Evolutionary conservation across 2,113 vertebrate species (phyloP), one percentile per base, ranked within the genome.

Genomic region (Dicaeum eximium): DNA sequence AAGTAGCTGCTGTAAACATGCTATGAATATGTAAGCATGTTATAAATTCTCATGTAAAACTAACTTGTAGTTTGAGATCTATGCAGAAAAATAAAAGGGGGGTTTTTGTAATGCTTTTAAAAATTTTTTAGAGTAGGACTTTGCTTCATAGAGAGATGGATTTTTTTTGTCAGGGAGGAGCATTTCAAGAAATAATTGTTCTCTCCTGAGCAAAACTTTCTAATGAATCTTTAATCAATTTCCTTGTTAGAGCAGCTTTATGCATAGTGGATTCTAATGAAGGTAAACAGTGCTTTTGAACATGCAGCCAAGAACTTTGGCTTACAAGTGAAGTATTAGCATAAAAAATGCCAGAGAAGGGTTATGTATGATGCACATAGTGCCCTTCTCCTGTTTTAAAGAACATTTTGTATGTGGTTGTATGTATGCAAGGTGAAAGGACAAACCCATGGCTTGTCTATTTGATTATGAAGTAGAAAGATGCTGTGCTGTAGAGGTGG

Each of bases 141-240:
- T 77, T 23, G 7, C 31, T 92, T 89, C 42, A 11, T 42, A 42
- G 38, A 66, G n/a, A n/a, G 42, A 50, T 11, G 20, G 11, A 30
- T 67, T 90, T 75, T 88, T 80, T 88, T 74, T 94, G 47, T 62
- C 45, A 35, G 44, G n/a, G 60, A 83, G 31, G 56, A 93, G 69
- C 20, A 42, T n/a, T 86, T 86, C n/a, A 91, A 73, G 47, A 58
- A 65, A 35, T 66, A 65, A 56, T 72, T 58, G 22, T 86, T 93
- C 80, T 78, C 64, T 94, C 64, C 13, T 50, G 56, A 47, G 51
- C 56, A 74, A 66, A 89, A 74, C 33, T 84, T 92, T 61, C 54
- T 91, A 62, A 78, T 78, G 65, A 94, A 91, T 95, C 56, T 89
- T 92, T 92, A 96, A 92, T 87, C 31, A 47, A 40, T 79, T 91